Conservation (phyloP, 2,113 vertebrate species). For the Sander lucioperca region DNA sequence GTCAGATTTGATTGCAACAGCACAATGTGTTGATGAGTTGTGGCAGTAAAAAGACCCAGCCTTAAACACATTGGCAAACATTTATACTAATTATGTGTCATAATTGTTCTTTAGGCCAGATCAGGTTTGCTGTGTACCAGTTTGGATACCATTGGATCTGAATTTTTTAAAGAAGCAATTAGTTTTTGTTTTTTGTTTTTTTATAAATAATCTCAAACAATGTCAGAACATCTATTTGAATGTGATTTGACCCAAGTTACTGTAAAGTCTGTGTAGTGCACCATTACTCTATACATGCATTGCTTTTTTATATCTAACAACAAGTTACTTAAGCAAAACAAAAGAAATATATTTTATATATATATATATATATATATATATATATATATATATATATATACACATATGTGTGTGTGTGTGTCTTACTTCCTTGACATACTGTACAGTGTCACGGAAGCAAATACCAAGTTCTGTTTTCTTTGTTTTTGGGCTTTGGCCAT, state of each 20-base stretch:
- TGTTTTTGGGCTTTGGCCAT: slow-evolving; percentile 30
- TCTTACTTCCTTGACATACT: slow-evolving; percentile 6
- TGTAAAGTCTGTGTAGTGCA: background rate
- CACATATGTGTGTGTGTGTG: background rate
- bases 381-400: too few relatives aligned
- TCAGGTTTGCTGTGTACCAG: background rate
- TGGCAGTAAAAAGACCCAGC: background rate
- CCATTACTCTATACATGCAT: background rate
- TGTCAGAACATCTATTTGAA: background rate
- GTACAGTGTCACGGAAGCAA: slow-evolving; percentile 10
- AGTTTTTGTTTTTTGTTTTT: background rate
- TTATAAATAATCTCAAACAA: background rate
- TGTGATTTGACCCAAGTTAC: background rate
- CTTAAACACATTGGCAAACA: background rate
- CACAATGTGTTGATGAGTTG: background rate
- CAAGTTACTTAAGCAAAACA: background rate
- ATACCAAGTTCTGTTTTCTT: slow-evolving; percentile 46
- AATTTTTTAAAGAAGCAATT: background rate
- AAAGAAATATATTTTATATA: too few relatives aligned
- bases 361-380: too few relatives aligned
- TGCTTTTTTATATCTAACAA: background rate
- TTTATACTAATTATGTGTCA: background rate
- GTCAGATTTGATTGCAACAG: slow-evolving; percentile 7
- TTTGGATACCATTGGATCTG: background rate
- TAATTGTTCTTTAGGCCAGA: background rate